Evolutionary conservation across 1,140 invertebrate species (phyloP).

Genomic region (Rhyzopertha dominica): DNA sequence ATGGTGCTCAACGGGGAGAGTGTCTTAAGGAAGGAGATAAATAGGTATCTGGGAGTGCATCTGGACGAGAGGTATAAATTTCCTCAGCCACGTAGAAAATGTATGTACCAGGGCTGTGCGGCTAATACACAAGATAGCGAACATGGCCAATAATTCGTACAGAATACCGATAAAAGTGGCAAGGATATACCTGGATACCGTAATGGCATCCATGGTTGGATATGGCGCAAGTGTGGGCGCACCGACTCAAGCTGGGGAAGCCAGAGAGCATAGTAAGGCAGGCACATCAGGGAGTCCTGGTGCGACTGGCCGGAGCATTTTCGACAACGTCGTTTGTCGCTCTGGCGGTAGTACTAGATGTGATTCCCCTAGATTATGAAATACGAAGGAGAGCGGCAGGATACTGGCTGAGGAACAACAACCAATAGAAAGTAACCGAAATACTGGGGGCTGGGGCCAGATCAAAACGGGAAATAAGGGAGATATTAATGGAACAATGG

Average conservation of each 20-base stretch:
- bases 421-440: too few species aligned
- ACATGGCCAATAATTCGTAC: background rate
- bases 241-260: slow-evolving; percentile 2
- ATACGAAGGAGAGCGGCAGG: background rate
- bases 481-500: background rate
- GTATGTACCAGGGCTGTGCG: background rate
- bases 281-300: slow-evolving; percentile 19
- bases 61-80: background rate
- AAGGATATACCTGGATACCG: background rate
- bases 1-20: background rate
- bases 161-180: slow-evolving; percentile 1
- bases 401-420: too few species aligned
- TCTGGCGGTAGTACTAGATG: slow-evolving; percentile 17
- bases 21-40: background rate
- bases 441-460: background rate
- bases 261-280: slow-evolving; percentile 26
- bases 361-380: background rate
- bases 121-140: slow-evolving; percentile 4
- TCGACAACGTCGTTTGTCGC: slow-evolving; percentile 21
- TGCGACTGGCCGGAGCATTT: slow-evolving; percentile 26
- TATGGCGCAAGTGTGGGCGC: slow-evolving; percentile 4
- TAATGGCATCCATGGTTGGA: too few species aligned
- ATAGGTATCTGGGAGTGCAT: background rate
- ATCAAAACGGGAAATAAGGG: background rate
- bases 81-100: background rate